These are phyloP conservation scores for Morphnarchus princeps DNA, from an alignment of 2,113 vertebrate genomes.

Conservation along the genomic window DNA sequence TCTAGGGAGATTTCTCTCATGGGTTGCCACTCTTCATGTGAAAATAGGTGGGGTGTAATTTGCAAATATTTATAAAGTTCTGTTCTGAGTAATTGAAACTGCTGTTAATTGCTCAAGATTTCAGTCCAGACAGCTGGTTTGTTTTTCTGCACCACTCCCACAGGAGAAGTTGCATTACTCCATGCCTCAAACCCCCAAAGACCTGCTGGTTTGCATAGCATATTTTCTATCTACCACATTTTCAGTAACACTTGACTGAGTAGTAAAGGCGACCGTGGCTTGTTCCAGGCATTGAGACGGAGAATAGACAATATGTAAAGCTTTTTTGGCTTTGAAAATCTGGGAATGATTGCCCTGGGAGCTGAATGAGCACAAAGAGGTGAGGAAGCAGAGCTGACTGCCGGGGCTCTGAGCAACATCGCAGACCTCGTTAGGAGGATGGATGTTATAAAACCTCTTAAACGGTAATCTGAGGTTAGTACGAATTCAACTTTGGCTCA, in stretches of 20 bases:
- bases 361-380: neutral
- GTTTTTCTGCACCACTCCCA: neutral
- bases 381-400: neutral
- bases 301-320: neutral
- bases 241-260: neutral
- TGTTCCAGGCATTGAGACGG: neutral
- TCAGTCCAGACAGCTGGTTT: conserved; percentile 49
- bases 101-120: conserved; percentile 40
- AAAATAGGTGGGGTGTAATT: conserved; percentile 23
- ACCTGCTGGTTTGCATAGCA: neutral
- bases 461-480: neutral
- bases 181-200: neutral
- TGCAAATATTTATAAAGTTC: conserved; percentile 31
- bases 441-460: neutral
- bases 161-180: conserved; percentile 13
- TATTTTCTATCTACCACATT: neutral
- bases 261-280: neutral
- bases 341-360: neutral
- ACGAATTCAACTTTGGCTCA: neutral
- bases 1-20: neutral
- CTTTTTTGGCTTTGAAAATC: neutral
- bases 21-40: neutral
- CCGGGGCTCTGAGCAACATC: neutral
- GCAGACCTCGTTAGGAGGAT: neutral
- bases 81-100: conserved; percentile 20